Percentiles rank a stretch among this genome's conserved stretches.
These are phyloP conservation scores for Sarcophaga caerulescens DNA, from an alignment of 2,888 invertebrate genomes.

Conservation along the genomic window DNA sequence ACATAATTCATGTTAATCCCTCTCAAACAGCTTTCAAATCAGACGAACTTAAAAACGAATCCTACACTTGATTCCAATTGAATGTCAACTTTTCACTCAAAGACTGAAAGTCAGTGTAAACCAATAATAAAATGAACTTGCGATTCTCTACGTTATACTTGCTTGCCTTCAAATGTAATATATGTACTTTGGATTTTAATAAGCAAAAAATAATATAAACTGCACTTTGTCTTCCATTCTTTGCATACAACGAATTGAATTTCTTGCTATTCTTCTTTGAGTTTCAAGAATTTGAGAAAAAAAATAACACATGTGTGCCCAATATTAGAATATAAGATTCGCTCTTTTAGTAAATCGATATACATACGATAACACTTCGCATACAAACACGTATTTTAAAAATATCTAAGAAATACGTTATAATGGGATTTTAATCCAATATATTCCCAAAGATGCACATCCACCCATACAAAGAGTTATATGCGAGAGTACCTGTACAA, in stretches of 20 bases:
- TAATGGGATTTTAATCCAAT: conserved; percentile 17
- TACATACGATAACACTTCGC: not conserved
- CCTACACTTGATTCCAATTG: too few relatives aligned
- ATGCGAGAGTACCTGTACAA: not conserved
- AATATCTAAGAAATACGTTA: conserved; percentile 14
- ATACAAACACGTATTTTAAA: not conserved
- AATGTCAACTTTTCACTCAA: too few relatives aligned
- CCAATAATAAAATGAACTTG: not conserved
- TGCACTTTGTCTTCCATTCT: not conserved
- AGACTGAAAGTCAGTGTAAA: not conserved
- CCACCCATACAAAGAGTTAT: not conserved
- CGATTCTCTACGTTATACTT: not conserved
- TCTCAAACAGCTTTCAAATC: too few relatives aligned
- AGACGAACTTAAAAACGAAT: too few relatives aligned
- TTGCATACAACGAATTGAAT: not conserved
- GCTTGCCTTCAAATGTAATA: not conserved
- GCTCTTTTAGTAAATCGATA: not conserved
- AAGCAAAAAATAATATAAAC: not conserved
- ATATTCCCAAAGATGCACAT: not conserved
- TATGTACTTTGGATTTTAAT: not conserved
- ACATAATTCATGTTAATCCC: too few relatives aligned
- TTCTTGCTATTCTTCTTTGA: not conserved
- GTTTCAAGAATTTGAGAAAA: not conserved
- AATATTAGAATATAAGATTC: too few relatives aligned
- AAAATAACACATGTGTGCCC: not conserved